Evolutionary conservation across 2,888 invertebrate genomes (phyloP).

Genomic region (Dolichopus griseipennis): DNA sequence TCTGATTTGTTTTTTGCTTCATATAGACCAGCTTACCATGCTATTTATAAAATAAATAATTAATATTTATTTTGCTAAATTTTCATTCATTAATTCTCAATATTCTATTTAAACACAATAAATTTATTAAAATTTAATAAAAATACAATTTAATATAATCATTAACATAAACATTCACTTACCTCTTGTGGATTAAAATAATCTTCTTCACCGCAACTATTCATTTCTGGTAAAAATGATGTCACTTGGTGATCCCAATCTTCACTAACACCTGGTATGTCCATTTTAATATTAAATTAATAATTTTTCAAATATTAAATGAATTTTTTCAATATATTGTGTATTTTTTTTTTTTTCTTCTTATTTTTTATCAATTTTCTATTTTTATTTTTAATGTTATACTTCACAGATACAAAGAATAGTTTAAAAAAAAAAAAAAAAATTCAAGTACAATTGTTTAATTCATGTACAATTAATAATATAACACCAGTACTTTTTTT

Average conservation of each 20-base stretch:
- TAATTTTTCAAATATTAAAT: background rate
- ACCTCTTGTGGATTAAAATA: constrained; percentile 54
- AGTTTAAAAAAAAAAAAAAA: too few relatives aligned
- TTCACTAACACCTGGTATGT: constrained; percentile 36
- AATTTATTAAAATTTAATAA: too few relatives aligned
- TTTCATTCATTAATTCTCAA: too few relatives aligned
- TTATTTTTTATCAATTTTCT: background rate
- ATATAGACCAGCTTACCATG: too few relatives aligned
- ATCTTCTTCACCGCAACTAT: constrained; percentile 48
- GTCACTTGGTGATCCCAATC: constrained; percentile 55
- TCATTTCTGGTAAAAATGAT: constrained; percentile 52
- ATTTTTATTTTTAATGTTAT: background rate
- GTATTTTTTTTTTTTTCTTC: background rate
- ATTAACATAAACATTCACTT: too few relatives aligned
- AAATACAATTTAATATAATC: too few relatives aligned
- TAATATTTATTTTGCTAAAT: too few relatives aligned
- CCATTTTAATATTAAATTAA: constrained; percentile 21
- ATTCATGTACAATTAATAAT: background rate
- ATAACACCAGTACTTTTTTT: background rate
- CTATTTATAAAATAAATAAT: too few relatives aligned
- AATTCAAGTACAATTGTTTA: too few relatives aligned
- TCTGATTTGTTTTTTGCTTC: too few relatives aligned
- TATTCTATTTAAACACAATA: too few relatives aligned
- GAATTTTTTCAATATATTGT: background rate
- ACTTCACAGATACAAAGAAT: too few relatives aligned